These are phyloP conservation scores for Accipiter cooperii DNA, from an alignment of 2,113 vertebrate genomes.

Conservation along the genomic window DNA sequence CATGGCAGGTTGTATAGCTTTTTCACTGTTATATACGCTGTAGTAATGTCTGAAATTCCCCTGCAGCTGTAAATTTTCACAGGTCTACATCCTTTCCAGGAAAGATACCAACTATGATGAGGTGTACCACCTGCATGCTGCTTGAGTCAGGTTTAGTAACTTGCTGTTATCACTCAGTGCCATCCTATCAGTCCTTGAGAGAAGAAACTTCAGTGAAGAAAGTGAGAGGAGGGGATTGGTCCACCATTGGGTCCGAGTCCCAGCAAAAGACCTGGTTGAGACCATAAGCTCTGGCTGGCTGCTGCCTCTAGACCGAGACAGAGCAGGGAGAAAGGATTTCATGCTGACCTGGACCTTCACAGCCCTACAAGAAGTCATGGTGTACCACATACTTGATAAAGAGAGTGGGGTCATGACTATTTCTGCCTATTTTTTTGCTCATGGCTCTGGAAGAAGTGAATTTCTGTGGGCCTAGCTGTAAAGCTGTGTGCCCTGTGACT, in stretches of 20 bases:
- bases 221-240: background rate
- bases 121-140: background rate
- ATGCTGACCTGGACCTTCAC: background rate
- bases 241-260: background rate
- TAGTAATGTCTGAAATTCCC: background rate
- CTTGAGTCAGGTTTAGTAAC: background rate
- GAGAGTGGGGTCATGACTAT: background rate
- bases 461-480: background rate
- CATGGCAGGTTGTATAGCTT: background rate
- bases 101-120: background rate
- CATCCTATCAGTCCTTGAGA: background rate
- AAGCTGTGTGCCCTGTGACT: background rate
- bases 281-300: background rate
- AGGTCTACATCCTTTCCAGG: background rate
- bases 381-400: background rate
- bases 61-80: background rate
- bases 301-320: background rate
- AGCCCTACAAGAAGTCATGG: background rate
- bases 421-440: background rate
- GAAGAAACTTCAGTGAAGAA: background rate
- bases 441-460: background rate
- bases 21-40: background rate
- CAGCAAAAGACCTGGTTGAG: background rate
- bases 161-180: background rate
- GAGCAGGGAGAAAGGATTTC: background rate